Evolutionary conservation across 2,113 vertebrate genomes (phyloP), one percentile per base, ranked within the genome.

Genomic region (Notarius lentiginosus): DNA sequence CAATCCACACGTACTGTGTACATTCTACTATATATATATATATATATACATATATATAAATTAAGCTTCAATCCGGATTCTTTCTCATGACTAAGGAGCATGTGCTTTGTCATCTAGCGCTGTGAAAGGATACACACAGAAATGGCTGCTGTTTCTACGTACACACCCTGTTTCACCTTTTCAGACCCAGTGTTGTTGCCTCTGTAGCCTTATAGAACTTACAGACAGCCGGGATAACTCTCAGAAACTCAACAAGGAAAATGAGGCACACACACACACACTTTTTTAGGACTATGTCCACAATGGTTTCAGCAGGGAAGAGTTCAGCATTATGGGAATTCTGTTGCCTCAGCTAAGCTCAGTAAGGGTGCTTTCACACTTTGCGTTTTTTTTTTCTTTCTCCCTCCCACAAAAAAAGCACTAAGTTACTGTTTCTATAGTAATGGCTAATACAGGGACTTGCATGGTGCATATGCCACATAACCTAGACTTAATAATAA

Each of bases 201-300:
- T 94, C 93, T 90, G 91, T 92, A 92, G 93, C 94, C 94, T 95
- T 95, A 90, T 77, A 90, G 87, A 90, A 91, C 91, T 88, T 91
- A 51, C 61, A 17, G 17, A 84, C 30, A 61, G 12, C 89, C 56
- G 24, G 86, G 86, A 79, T 86, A 58, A 53, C 79, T 83, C 20
- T 24, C 83, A 80, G 58, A 49, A 17, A 41, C 66, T 65, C 47
- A 86, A 84, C 70, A 83, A 87, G 86, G 79, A 86, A 89, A 89
- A 82, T 41, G 56, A 79, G 8, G 73, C 61, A 88, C 41, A 86
- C 68, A 84, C 9, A 87, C 18, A 91, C 82, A 80, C 20, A 55
- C 7, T 81, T 88, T 83, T 87, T 87, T 86, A 68, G 53, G 41
- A 84, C 72, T 55, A 7, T 41, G 27, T 81, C 34, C 41, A 63